Base-by-base conservation (phyloP, 2,113 vertebrate genomes). In the Beaufortia kweichowensis region DNA sequence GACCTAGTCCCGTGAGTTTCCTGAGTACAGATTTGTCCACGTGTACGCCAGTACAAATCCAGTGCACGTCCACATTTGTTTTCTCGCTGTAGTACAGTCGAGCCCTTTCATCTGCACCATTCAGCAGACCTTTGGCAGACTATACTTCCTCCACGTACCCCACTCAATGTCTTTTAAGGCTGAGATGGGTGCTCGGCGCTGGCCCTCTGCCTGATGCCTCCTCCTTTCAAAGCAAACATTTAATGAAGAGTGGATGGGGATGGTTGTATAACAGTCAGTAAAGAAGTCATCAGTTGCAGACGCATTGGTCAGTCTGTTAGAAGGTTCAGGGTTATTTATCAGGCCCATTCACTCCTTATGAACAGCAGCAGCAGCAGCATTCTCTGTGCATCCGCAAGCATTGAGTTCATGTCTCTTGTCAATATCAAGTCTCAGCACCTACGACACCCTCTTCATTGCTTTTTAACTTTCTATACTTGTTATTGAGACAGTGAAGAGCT, bases 361-460 rank as follows among this genome's bases (percentile, higher is more conserved):
- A 21, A 31, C 19, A 71, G 33, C 57, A 59, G 65, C 64, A 57
- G 65, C 70, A 57, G 76, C 48, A 56, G 21, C 72, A 60, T 78
- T 79, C 57, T 62, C 71, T 67, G 43, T 73, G 71, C 59, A 66
- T 71, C 55, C 59, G 33, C 66, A 59, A 65, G 70, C 50, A 70
- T 68, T 71, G 66, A 77, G 57, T 69, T 77, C 70, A 78, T 50
- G 64, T 78, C 63, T 53, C 41, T 31, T 74, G 43, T 60, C 6
- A 43, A 33, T 17, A 11, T 62, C 17, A 56, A 67, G 50, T 62
- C 67, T 68, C 31, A 24, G 67, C 24, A 43, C 35, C 35, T 46
- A 14, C 19, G 23, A 21, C 10, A 3, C 57, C 31, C 26, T 57
- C 50, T 72, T 57, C n/a, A 59, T 59, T 59, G 21, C 55, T 61